Percentiles rank a stretch among this genome's conserved stretches.
phyloP scores from a whole-genome alignment of 2,888 invertebrate genomes.

The Drosophila flavopinicola region DNA sequence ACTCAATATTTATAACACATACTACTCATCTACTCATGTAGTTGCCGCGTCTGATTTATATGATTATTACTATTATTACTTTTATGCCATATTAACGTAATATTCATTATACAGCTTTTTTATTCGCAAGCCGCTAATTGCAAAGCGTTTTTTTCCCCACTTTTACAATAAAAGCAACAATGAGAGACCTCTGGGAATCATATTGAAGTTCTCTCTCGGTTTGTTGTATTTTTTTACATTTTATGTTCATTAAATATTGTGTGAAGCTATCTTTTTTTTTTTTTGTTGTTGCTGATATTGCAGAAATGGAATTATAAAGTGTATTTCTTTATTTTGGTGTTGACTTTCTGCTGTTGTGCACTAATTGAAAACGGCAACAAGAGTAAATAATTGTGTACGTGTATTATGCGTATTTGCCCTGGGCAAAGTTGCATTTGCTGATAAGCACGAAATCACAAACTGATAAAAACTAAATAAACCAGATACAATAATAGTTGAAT shows the following conservation, averaged over 20 bases:
- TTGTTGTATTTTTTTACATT: slow-evolving; percentile 8
- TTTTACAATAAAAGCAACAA: slow-evolving; percentile 7
- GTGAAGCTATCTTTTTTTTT: slow-evolving; percentile 30
- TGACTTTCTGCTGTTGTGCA: slow-evolving; percentile 55
- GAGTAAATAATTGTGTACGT: slow-evolving; percentile 41
- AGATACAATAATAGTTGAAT: slow-evolving; percentile 30
- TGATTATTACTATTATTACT: slow-evolving; percentile 18
- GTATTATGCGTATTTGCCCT: slow-evolving; percentile 47
- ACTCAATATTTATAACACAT: slow-evolving; percentile 15
- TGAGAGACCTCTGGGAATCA: not conserved
- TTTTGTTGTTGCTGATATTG: slow-evolving; percentile 20
- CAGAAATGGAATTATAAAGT: slow-evolving; percentile 46
- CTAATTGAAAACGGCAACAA: slow-evolving; percentile 68
- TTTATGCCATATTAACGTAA: slow-evolving; percentile 27
- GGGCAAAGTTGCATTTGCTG: slow-evolving; percentile 66
- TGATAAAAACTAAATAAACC: slow-evolving; percentile 55
- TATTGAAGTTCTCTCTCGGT: not conserved
- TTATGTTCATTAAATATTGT: slow-evolving; percentile 66
- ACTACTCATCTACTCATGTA: no score
- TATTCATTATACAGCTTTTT: slow-evolving; percentile 31
- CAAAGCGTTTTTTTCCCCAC: slow-evolving; percentile 31
- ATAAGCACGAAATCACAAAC: slow-evolving; percentile 69
- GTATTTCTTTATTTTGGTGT: slow-evolving; percentile 41
- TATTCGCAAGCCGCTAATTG: slow-evolving; percentile 54
- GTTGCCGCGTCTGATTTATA: slow-evolving; percentile 1